Evolutionary conservation across 2,113 vertebrate genomes (phyloP), one percentile per base, ranked within the genome.

Genomic region (Bos javanicus): DNA sequence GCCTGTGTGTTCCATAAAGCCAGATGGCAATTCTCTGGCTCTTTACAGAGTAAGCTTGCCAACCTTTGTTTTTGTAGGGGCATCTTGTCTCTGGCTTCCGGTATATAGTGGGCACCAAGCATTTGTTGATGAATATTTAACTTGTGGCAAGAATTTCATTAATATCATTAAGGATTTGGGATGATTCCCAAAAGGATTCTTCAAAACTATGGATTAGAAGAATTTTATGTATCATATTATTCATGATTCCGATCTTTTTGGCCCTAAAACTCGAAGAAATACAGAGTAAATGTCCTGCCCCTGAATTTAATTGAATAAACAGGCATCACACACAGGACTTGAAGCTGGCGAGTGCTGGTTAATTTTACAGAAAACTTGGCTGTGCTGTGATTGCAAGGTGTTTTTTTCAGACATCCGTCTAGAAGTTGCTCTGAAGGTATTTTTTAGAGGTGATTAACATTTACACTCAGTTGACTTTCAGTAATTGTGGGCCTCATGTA

Each of bases 141-240:
- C 76, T 87, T 62, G 12, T 87, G n/a, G 16, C 97, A 94, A 91
- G 43, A 84, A 80, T 59, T 56, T 90, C n/a, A n/a, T 60, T 92
- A 91, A 56, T 43, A 13, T 56, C 43, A 3, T 64, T 64, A 67
- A 92, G 54, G 57, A 23, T 95, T 64, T 87, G 28, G 3, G 81
- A 26, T 50, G 85, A 28, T 56, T 86, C 6, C 7, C 26, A 57
- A 89, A 94, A 48, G 19, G 21, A 64, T 91, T 87, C 12, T 52
- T 95, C 83, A 67, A 71, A 89, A 56, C 54, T 39, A 3, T 83
- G 21, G 7, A 12, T 74, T 91, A 59, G 62, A 83, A 93, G 30
- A 80, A 21, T 94, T 94, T 60, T 62, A 52, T 60, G 7, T 80
- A 46, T 59, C 26, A 2, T 21, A 26, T 59, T 59, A 46, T 92